These are phyloP conservation scores for Pterophyllum scalare DNA, from an alignment of 2,113 vertebrate species.

Conservation along the genomic window DNA sequence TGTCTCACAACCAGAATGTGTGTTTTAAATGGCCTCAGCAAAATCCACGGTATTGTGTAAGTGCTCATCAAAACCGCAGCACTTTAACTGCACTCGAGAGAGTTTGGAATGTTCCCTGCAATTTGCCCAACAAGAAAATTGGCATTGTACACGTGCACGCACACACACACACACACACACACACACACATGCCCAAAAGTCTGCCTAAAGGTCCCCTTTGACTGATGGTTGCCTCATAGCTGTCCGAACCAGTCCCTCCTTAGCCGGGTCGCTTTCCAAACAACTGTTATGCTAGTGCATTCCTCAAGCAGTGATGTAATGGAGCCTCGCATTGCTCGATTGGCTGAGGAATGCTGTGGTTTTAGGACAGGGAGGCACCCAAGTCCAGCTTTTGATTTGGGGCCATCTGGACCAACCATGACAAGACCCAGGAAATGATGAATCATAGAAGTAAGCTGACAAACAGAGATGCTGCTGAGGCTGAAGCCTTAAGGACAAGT, in stretches of 20 bases:
- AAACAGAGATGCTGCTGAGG: slow-evolving; percentile 18
- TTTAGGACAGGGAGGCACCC: slow-evolving; percentile 54
- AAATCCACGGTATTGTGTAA: slow-evolving; percentile 49
- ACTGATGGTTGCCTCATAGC: slow-evolving; percentile 33
- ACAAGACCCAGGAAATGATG: slow-evolving; percentile 40
- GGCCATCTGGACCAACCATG: slow-evolving; percentile 42
- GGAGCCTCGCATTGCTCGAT: slow-evolving; percentile 58
- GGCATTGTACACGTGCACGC: not conserved
- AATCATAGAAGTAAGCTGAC: slow-evolving; percentile 35
- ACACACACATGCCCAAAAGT: slow-evolving; percentile 2
- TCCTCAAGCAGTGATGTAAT: slow-evolving; percentile 80
- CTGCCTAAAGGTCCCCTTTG: slow-evolving; percentile 40
- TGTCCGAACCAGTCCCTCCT: slow-evolving; percentile 55
- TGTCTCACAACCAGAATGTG: slow-evolving; percentile 29
- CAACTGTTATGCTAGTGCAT: slow-evolving; percentile 72
- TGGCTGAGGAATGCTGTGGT: slow-evolving; percentile 79
- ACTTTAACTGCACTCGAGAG: slow-evolving; percentile 30
- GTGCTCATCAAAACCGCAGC: slow-evolving; percentile 45
- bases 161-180: not conserved
- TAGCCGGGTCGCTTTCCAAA: slow-evolving; percentile 68
- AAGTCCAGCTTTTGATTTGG: slow-evolving; percentile 27
- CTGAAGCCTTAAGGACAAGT: not conserved
- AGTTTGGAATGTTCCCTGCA: slow-evolving; percentile 31
- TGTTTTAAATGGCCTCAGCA: slow-evolving; percentile 31
- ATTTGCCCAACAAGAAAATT: slow-evolving; percentile 39